Evolutionary conservation across 2,888 invertebrate species (phyloP).

Genomic region (Atrina japonica): DNA sequence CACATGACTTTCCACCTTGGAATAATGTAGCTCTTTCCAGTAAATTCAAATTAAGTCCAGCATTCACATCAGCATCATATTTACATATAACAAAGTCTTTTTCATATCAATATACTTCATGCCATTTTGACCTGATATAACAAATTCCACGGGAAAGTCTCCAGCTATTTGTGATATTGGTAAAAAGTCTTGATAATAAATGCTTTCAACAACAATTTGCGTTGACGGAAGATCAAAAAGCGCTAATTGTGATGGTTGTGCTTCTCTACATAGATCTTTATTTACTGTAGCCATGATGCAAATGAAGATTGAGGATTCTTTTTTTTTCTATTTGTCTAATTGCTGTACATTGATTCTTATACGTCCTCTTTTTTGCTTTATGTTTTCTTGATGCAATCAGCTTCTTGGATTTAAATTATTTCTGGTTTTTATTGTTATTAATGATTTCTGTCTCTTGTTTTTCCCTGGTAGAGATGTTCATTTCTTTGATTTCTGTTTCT

Average conservation of each 20-base stretch:
- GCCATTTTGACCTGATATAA: constrained; percentile 49
- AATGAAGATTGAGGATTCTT: constrained; percentile 6
- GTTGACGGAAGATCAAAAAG: constrained; percentile 41
- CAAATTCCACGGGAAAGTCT: constrained; percentile 47
- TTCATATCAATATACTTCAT: constrained; percentile 50
- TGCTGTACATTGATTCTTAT: no score
- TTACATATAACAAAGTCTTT: constrained; percentile 44
- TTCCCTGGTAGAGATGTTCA: no score
- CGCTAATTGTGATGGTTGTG: constrained; percentile 34
- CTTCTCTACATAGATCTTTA: constrained; percentile 27
- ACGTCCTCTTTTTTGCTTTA: no score
- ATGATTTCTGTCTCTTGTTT: no score
- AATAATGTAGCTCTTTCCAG: constrained; percentile 14
- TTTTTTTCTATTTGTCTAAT: no score
- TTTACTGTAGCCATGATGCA: constrained; percentile 7
- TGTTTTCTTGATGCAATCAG: no score
- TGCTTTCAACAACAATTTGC: constrained; percentile 37
- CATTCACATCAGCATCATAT: constrained; percentile 16
- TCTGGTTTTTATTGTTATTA: no score
- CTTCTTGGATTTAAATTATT: no score
- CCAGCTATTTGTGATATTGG: no score
- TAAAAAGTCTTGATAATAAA: constrained; percentile 44
- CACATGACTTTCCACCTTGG: constrained; percentile 2
- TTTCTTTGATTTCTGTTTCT: no score
- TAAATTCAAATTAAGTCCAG: constrained; percentile 9